A percentile compares a stretch with the other conserved stretches of the same genome.
phyloP scores from a whole-genome alignment of 2,113 vertebrate species.

The Psettodes erumei region DNA sequence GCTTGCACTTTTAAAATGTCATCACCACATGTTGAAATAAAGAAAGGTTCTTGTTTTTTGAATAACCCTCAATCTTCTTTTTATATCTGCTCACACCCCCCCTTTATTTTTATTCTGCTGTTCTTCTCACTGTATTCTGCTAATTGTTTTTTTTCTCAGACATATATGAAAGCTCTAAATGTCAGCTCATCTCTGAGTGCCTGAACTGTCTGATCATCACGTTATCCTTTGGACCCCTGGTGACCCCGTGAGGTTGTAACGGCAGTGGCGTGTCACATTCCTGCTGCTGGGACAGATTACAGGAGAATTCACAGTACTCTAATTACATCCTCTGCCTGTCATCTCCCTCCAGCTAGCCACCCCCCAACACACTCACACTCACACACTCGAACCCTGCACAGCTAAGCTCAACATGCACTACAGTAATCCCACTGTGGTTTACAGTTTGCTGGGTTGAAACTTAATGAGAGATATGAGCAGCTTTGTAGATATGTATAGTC shows the following conservation, averaged over 20 bases:
- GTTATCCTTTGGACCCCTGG: constrained; percentile 47
- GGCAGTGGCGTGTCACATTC: constrained; percentile 74
- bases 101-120: constrained; percentile 6
- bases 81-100: background rate
- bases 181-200: constrained; percentile 51
- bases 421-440: constrained; percentile 55
- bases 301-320: constrained; percentile 72
- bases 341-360: constrained; percentile 22
- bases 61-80: background rate
- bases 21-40: constrained; percentile 13
- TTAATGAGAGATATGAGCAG: constrained; percentile 5
- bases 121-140: background rate
- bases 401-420: constrained; percentile 27
- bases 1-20: constrained; percentile 16
- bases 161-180: constrained; percentile 41
- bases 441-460: constrained; percentile 33
- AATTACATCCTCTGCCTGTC: constrained; percentile 69
- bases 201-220: constrained; percentile 47
- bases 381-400: background rate
- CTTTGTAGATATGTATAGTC: constrained; percentile 13
- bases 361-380: background rate
- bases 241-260: constrained; percentile 56
- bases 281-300: constrained; percentile 69
- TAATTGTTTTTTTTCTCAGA: background rate
- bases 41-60: constrained; percentile 1